Conservation (phyloP, 1,140 invertebrate species). For the Chlorops oryzae region DNA sequence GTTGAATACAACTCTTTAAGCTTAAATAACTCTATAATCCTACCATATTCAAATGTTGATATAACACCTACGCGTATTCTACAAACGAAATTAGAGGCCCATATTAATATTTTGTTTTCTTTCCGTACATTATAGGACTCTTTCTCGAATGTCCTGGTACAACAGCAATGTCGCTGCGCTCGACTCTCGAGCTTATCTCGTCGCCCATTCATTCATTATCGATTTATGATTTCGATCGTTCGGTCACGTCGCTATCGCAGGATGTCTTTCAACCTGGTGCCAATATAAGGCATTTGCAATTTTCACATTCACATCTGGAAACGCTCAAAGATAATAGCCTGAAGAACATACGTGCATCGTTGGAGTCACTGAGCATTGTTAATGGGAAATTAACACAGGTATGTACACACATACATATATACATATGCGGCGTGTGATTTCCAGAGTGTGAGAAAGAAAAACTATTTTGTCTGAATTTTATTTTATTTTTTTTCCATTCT, state of each 20-base stretch:
- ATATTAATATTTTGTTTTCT: too few species aligned
- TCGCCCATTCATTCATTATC: constrained; percentile 74
- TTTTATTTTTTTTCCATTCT: too few species aligned
- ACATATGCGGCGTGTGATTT: too few species aligned
- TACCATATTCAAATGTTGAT: too few species aligned
- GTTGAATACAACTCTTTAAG: too few species aligned
- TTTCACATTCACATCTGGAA: constrained; percentile 72
- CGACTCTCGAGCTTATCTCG: constrained; percentile 52
- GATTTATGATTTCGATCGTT: constrained; percentile 77
- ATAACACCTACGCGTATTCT: too few species aligned
- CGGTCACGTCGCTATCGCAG: constrained; percentile 62
- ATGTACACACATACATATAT: too few species aligned
- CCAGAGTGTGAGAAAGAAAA: too few species aligned
- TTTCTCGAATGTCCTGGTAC: constrained; percentile 78
- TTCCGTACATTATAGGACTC: constrained; percentile 54
- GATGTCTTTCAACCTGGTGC: constrained; percentile 65
- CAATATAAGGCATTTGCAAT: constrained; percentile 71
- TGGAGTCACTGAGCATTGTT: constrained; percentile 75
- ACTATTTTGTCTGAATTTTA: too few species aligned
- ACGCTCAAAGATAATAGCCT: constrained; percentile 70
- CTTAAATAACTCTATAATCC: too few species aligned
- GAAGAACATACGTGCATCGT: constrained; percentile 61
- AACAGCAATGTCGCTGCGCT: constrained; percentile 48
- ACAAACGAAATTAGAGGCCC: too few species aligned
- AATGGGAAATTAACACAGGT: constrained; percentile 67